Conservation (phyloP, 2,797 vertebrate genomes). For the Thaleichthys pacificus region DNA sequence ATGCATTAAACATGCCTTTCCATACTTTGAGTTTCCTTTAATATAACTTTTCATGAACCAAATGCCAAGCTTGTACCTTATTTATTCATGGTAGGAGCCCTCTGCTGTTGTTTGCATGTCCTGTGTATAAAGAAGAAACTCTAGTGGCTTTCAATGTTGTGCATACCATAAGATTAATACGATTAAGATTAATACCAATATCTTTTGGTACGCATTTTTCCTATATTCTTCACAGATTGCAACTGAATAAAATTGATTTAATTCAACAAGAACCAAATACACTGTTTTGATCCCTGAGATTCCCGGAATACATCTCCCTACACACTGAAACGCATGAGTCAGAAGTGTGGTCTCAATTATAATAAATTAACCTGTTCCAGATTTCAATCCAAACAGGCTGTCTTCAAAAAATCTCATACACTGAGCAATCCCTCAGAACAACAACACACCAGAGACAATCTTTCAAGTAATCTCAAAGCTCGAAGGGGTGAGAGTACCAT, state of each 20-base stretch:
- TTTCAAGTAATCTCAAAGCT: neutral
- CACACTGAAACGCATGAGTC: neutral
- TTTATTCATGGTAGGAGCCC: neutral
- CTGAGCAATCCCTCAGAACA: neutral
- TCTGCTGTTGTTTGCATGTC: neutral
- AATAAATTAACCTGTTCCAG: neutral
- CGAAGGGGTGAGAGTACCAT: neutral
- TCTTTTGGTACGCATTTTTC: too few species aligned
- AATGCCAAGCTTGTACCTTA: slow-evolving; percentile 16
- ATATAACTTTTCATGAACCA: slow-evolving; percentile 29
- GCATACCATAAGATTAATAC: neutral
- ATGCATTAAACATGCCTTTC: slow-evolving; percentile 39
- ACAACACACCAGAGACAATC: neutral
- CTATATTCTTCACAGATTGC: too few species aligned
- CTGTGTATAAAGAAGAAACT: neutral
- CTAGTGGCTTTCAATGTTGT: neutral
- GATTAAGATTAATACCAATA: neutral
- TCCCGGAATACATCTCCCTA: too few species aligned
- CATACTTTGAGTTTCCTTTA: slow-evolving; percentile 30
- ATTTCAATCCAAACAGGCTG: neutral
- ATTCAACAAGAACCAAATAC: neutral
- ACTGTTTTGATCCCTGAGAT: neutral
- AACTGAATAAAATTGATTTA: neutral
- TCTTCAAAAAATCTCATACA: neutral
- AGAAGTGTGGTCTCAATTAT: neutral